A percentile compares a stretch with the other conserved stretches of the same genome.
Conservation (phyloP, 2,888 invertebrate genomes). For the Trachelus stipa region DNA sequence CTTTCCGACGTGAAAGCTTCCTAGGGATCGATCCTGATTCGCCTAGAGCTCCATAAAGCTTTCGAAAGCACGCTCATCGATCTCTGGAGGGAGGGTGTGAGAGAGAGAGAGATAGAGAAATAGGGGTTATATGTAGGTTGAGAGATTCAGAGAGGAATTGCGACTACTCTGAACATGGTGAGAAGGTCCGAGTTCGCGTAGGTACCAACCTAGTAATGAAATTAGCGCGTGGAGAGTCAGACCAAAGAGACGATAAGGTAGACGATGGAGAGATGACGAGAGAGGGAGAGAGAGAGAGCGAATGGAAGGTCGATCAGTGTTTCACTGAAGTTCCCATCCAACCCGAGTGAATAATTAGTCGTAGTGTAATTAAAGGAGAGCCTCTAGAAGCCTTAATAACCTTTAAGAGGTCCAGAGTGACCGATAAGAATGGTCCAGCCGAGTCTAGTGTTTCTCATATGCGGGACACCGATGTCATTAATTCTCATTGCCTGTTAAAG, state of each 20-base stretch:
- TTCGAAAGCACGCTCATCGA: not conserved
- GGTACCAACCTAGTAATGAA: not conserved
- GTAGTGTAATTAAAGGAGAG: not conserved
- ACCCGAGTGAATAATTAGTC: not conserved
- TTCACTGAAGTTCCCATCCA: not conserved
- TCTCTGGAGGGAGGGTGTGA: constrained; percentile 11
- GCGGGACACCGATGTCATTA: constrained; percentile 55
- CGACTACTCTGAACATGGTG: not conserved
- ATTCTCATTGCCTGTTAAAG: constrained; percentile 59
- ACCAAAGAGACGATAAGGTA: not conserved
- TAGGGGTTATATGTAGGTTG: constrained; percentile 4
- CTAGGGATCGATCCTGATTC: not conserved
- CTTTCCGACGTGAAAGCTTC: not conserved
- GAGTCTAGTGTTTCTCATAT: constrained; percentile 32
- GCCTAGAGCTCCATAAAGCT: not conserved
- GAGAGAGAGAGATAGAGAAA: constrained; percentile 16
- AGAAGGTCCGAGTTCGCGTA: not conserved
- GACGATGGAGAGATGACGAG: not conserved
- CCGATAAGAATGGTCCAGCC: constrained; percentile 40
- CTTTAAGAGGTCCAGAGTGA: constrained; percentile 26
- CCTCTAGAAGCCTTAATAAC: not conserved
- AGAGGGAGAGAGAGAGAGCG: not conserved
- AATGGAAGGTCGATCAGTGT: not conserved
- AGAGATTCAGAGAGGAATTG: not conserved
- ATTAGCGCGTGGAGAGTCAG: not conserved